A percentile compares a stretch with the other conserved stretches of the same genome.
phyloP scores from a whole-genome alignment of 2,888 invertebrate genomes.

The Achlya flavicornis region DNA sequence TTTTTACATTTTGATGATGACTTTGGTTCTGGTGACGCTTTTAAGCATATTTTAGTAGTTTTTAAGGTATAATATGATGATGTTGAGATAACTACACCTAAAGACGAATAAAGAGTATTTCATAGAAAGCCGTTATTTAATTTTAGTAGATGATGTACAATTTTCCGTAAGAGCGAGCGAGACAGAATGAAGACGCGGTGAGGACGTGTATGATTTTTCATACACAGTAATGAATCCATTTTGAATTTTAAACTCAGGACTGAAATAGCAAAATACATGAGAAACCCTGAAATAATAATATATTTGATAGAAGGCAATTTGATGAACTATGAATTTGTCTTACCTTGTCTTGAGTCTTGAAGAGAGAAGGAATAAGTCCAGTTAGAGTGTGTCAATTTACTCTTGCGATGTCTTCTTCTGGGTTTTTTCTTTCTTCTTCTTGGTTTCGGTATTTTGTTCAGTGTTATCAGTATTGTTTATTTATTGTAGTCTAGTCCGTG shows the following conservation, averaged over 20 bases:
- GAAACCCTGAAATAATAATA: neutral
- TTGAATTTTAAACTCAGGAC: neutral
- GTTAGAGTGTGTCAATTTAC: constrained; percentile 2
- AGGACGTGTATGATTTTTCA: neutral
- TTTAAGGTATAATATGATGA: neutral
- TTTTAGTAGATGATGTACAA: neutral
- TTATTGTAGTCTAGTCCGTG: constrained; percentile 64
- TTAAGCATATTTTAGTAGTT: neutral
- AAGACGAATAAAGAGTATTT: neutral
- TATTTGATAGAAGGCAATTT: neutral
- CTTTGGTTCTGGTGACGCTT: constrained; percentile 3
- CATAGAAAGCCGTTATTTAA: neutral
- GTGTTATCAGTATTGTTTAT: constrained; percentile 57
- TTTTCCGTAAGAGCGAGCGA: constrained; percentile 62
- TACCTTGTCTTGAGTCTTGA: constrained; percentile 26
- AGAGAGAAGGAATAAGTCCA: neutral
- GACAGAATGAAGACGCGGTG: constrained; percentile 40
- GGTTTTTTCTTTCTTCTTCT: constrained; percentile 35
- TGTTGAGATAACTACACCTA: neutral
- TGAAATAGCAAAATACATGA: neutral
- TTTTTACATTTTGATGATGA: neutral
- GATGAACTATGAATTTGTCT: constrained; percentile 17
- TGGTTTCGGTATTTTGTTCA: constrained; percentile 42
- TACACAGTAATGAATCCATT: neutral
- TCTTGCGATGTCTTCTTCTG: constrained; percentile 26